Evolutionary conservation across 2,888 invertebrate species (phyloP).

Genomic region (Gymnocheta viridis): DNA sequence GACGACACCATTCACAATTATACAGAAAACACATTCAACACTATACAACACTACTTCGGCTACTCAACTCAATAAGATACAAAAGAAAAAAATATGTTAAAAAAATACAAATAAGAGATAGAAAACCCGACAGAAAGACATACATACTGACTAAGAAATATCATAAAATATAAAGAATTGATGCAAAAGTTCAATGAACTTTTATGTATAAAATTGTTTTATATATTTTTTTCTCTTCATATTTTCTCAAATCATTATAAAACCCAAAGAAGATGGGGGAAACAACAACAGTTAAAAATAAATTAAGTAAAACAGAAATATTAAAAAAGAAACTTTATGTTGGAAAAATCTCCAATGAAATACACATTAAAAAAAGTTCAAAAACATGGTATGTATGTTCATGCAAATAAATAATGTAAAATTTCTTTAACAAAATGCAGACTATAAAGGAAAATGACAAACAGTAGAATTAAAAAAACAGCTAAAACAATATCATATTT

Average conservation of each 20-base stretch:
- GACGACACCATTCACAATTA: slow-evolving; percentile 57
- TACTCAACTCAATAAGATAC: slow-evolving; percentile 46
- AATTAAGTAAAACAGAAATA: slow-evolving; percentile 46
- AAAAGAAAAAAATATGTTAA: slow-evolving; percentile 33
- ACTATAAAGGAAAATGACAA: slow-evolving; percentile 24
- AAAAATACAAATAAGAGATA: slow-evolving; percentile 37
- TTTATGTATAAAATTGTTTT: slow-evolving; percentile 55
- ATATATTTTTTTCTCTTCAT: slow-evolving; percentile 28
- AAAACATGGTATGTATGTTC: neutral
- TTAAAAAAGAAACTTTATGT: slow-evolving; percentile 44
- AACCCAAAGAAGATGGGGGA: slow-evolving; percentile 38
- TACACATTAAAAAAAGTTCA: neutral
- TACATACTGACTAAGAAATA: slow-evolving; percentile 49
- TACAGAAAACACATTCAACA: slow-evolving; percentile 21
- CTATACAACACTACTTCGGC: slow-evolving; percentile 29
- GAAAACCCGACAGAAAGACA: slow-evolving; percentile 49
- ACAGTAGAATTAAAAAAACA: neutral
- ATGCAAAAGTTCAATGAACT: slow-evolving; percentile 71
- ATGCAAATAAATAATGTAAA: neutral
- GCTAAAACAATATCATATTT: slow-evolving; percentile 10
- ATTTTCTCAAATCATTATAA: slow-evolving; percentile 35
- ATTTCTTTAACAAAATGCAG: slow-evolving; percentile 21
- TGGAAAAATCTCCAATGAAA: slow-evolving; percentile 51
- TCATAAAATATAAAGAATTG: slow-evolving; percentile 66
- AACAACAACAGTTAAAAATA: slow-evolving; percentile 41